Conservation (phyloP, 2,113 vertebrate species). For the Myotis yumanensis region DNA sequence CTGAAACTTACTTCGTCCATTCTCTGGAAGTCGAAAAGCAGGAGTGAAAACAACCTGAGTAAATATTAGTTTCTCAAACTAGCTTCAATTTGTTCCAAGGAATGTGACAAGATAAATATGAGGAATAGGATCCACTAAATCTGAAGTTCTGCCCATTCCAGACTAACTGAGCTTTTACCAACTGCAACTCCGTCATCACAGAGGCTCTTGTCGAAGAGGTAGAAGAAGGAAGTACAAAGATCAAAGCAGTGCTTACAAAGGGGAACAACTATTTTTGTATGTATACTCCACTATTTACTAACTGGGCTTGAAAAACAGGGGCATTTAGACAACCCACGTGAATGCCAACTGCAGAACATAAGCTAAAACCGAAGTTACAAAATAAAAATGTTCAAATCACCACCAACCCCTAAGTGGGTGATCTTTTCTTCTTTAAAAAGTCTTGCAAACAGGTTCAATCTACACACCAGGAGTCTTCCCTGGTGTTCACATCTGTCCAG, state of each 20-base stretch:
- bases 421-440: slow-evolving; percentile 28
- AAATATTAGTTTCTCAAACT: slow-evolving; percentile 5
- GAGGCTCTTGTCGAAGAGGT: slow-evolving; percentile 35
- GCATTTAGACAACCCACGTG: neutral
- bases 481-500: slow-evolving; percentile 25
- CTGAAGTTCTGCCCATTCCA: neutral
- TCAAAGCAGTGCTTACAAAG: slow-evolving; percentile 60
- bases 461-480: neutral
- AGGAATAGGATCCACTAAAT: neutral
- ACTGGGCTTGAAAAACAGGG: slow-evolving; percentile 33
- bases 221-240: slow-evolving; percentile 73
- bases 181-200: neutral
- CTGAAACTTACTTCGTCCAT: neutral
- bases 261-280: slow-evolving; percentile 63
- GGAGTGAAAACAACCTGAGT: neutral
- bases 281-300: slow-evolving; percentile 60
- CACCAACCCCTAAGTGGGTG: neutral
- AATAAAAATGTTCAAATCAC: neutral
- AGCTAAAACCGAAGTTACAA: neutral
- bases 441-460: slow-evolving; percentile 22
- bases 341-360: neutral
- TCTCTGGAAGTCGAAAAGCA: slow-evolving; percentile 27
- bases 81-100: neutral
- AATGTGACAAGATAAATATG: neutral
- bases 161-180: neutral